Conservation (phyloP, 2,888 invertebrate species). For the Nesidiocoris tenuis region DNA sequence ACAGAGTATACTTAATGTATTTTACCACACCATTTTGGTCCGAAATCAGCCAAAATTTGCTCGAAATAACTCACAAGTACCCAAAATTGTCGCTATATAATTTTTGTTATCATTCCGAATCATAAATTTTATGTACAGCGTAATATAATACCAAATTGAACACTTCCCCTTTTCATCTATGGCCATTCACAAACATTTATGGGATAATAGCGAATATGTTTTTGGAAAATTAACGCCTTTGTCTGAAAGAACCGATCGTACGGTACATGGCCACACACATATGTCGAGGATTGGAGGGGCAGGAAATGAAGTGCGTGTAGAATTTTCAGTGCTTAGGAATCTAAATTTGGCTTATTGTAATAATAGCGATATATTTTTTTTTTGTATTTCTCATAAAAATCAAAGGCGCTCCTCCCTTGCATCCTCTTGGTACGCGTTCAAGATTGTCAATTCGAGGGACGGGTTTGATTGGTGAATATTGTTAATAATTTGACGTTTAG, state of each 20-base stretch:
- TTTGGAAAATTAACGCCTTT: not conserved
- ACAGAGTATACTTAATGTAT: conserved; percentile 24
- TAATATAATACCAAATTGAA: not conserved
- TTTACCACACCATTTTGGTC: conserved; percentile 34
- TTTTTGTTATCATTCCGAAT: not conserved
- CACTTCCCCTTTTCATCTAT: not conserved
- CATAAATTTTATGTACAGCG: not conserved
- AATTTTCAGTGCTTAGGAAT: conserved; percentile 29
- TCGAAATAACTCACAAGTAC: conserved; percentile 6
- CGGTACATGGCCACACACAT: not conserved
- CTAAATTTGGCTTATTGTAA: conserved; percentile 30
- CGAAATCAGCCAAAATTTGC: conserved; percentile 35
- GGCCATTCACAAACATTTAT: no score
- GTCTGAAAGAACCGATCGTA: not conserved
- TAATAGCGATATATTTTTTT: conserved; percentile 9
- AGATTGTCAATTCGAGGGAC: conserved; percentile 34
- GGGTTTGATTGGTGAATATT: no score
- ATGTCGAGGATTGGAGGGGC: not conserved
- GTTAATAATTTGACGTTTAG: no score
- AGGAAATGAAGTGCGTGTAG: conserved; percentile 12
- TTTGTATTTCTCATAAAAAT: conserved; percentile 22
- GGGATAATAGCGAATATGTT: not conserved
- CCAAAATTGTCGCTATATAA: conserved; percentile 1
- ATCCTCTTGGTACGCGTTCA: conserved; percentile 32
- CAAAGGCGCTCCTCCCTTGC: conserved; percentile 22